Percentiles rank a stretch among this genome's conserved stretches.
Evolutionary conservation across 2,888 invertebrate species (phyloP).

Genomic region (Stegophylla sp.): DNA sequence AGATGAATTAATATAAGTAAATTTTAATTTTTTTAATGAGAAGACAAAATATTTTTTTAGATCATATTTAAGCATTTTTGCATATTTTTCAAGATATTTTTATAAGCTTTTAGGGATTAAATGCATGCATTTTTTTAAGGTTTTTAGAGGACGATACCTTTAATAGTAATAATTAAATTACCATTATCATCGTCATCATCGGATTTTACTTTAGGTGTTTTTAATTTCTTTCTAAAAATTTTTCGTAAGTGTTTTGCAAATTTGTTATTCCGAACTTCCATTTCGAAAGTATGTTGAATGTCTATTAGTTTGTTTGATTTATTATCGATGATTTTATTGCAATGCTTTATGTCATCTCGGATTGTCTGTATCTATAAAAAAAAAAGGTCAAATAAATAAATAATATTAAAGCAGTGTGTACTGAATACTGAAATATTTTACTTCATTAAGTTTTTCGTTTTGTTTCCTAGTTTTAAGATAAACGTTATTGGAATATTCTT

Average conservation of each 20-base stretch:
- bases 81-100: too few species aligned
- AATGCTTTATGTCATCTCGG: constrained; percentile 54
- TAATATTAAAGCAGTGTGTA: not conserved
- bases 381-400: not conserved
- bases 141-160: too few species aligned
- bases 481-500: constrained; percentile 70
- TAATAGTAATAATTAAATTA: not conserved
- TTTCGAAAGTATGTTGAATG: constrained; percentile 43
- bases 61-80: too few species aligned
- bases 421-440: constrained; percentile 9
- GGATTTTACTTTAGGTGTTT: constrained; percentile 71
- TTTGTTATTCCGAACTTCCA: constrained; percentile 70
- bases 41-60: too few species aligned
- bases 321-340: constrained; percentile 30
- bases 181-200: constrained; percentile 65
- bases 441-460: constrained; percentile 30
- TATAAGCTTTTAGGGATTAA: too few species aligned
- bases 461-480: constrained; percentile 68
- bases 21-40: too few species aligned
- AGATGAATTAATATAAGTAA: too few species aligned
- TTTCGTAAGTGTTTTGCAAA: constrained; percentile 79
- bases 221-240: constrained; percentile 84
- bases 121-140: too few species aligned
- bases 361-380: constrained; percentile 13
- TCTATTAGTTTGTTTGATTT: constrained; percentile 20